Base-by-base conservation (phyloP, 1,140 invertebrate genomes). In the Octopus bimaculoides region DNA sequence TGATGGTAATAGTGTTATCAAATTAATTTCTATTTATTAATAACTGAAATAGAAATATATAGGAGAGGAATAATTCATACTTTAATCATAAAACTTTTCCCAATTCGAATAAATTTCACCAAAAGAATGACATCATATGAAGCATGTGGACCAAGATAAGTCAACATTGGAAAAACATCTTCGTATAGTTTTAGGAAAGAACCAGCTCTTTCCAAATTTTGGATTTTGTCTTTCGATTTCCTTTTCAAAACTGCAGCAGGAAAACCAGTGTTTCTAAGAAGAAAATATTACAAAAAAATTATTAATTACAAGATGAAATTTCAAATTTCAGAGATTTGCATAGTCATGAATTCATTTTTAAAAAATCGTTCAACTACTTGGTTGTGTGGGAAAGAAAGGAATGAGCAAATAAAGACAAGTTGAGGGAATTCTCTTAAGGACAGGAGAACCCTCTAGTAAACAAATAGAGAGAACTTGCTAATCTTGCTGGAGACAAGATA, bases 81-180 rank as follows among this genome's bases (percentile, higher is more conserved):
- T 87, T 88, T 87, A 14, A 56, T 80, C 87, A 90, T 89, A 79
- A 86, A 89, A 14, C 83, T 81, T 69, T 97, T 97, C 85, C 96
- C 95, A 91, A 98, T 80, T 66, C 92, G 85, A 9, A 92, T 88
- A 9, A 92, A 82, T 83, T 92, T 92, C 53, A 88, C 87, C 53
- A 92, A 93, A 17, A 98, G 91, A 80, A 96, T 93, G 0, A 96
- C 94, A 91, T 98, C 96, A 83, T 93, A 92, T 82, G 96, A 94
- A 75, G 98, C 91, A 81, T 97, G 94, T 2, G 97, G 95, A 55
- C 98, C 98, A 75, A 99, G 91, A 17, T 94, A 92, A 81, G 94
- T 91, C 7, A 98, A 89, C 92, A 98, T 96, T n/a, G 96, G 96
- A 85, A 97, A 93, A 0, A 96, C 93, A 76, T 92, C 91, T n/a